Base-by-base conservation (phyloP, 2,888 invertebrate species). In the Eristalis arbustorum region DNA sequence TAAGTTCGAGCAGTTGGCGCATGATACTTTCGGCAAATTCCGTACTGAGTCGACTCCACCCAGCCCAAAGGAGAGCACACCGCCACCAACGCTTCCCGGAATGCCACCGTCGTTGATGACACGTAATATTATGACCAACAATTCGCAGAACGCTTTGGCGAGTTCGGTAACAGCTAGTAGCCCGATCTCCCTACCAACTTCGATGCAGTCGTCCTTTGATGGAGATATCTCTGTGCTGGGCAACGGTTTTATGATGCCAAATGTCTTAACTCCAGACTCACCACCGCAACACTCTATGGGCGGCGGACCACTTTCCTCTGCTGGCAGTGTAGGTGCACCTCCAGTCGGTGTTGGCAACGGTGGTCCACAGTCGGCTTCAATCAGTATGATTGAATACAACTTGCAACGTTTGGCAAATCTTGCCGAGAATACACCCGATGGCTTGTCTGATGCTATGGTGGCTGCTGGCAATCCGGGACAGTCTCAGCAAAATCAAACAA, bases 301-400 rank as follows among this genome's bases (percentile, higher is more conserved):
- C 14, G 75, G 76, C 57, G 83, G 84, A n/a, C 83, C 83, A 13
- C 68, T 83, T 3, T 87, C 87, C 2, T 66, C 74, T 22, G 88
- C 88, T 23, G 88, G 88, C 37, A 78, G 59, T 66, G 79, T 83
- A 0, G 89, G 88, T 5, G 66, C 74, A 10, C 79, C 82, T 42
- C 57, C 79, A 31, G 78, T 82, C 57, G 81, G 93, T 93, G 56
- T 91, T 92, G 28, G 91, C 93, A 63, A 90, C 93, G 89, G 93
- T 57, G 90, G 88, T 71, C 87, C 91, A 18, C 91, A 93, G 76
- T 91, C 93, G 69, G 88, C 94, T 25, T 94, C 95, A 34, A 92
- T 92, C 74, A 96, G 96, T 89, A 96, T 97, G 93, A 96, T 96
- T 84, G 97, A 97, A 93, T 97, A 97, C 91, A 97, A 97, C 93